These are phyloP conservation scores for Falco berigora DNA, from an alignment of 2,797 vertebrate species.

Conservation along the genomic window DNA sequence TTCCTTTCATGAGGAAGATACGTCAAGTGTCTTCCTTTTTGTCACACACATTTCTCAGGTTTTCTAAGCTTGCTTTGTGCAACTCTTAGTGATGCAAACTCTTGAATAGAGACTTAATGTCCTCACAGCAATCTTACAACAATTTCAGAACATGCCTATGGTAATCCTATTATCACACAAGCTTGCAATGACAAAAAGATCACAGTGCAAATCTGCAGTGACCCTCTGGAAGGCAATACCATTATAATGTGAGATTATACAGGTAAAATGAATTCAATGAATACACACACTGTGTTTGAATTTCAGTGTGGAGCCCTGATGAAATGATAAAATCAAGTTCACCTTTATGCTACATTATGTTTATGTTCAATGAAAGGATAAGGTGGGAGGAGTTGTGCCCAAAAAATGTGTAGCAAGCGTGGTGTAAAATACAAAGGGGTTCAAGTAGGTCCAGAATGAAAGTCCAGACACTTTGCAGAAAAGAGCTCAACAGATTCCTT, in stretches of 20 bases:
- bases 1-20: neutral
- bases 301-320: neutral
- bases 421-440: neutral
- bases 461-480: neutral
- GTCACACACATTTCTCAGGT: neutral
- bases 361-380: neutral
- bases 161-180: conserved; percentile 31
- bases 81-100: neutral
- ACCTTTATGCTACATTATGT: conserved; percentile 7
- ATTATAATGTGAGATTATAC: conserved; percentile 38
- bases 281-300: neutral
- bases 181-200: conserved; percentile 8
- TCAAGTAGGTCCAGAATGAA: neutral
- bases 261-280: conserved; percentile 35
- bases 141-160: conserved; percentile 17
- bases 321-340: conserved; percentile 29
- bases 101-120: neutral
- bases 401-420: neutral
- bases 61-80: neutral
- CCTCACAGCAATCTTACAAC: neutral
- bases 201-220: conserved; percentile 2
- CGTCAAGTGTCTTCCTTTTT: neutral
- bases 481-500: neutral
- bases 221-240: conserved; percentile 43
- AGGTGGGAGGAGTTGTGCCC: neutral